These are phyloP conservation scores for Xenopus petersii DNA, from an alignment of 2,797 vertebrate species.

Conservation along the genomic window DNA sequence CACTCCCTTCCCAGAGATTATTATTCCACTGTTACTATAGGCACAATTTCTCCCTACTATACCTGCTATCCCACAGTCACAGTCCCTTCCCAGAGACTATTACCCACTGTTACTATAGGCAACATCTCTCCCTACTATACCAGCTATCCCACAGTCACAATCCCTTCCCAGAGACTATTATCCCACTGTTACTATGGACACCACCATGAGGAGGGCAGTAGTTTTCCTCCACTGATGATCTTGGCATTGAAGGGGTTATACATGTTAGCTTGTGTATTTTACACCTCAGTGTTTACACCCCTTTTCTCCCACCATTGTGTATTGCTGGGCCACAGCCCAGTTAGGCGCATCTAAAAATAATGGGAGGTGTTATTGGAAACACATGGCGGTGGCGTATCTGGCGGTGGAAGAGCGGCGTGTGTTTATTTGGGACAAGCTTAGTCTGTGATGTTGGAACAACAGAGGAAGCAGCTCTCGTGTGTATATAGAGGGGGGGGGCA, in stretches of 20 bases:
- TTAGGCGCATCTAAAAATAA: slow-evolving; percentile 24
- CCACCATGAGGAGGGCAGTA: too few relatives aligned
- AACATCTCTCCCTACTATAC: too few relatives aligned
- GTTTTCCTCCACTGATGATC: too few relatives aligned
- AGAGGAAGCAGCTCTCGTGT: slow-evolving; percentile 1
- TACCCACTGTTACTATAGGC: too few relatives aligned
- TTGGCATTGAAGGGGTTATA: slow-evolving; percentile 12
- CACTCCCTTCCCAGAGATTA: too few relatives aligned
- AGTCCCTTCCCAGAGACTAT: too few relatives aligned
- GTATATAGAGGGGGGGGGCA: not conserved
- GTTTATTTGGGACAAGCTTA: slow-evolving; percentile 27
- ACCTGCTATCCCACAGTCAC: too few relatives aligned
- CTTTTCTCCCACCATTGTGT: not conserved
- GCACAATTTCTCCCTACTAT: too few relatives aligned
- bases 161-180: too few relatives aligned
- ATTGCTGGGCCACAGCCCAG: slow-evolving; percentile 8
- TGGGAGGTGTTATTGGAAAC: slow-evolving; percentile 26
- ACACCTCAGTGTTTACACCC: slow-evolving; percentile 19
- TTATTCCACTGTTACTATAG: too few relatives aligned
- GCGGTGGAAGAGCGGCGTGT: not conserved
- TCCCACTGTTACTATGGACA: too few relatives aligned
- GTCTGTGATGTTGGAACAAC: slow-evolving; percentile 31
- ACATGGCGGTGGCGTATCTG: slow-evolving; percentile 1
- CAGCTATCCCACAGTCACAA: too few relatives aligned
- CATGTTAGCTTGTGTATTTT: not conserved